Base-by-base conservation (phyloP, 2,888 invertebrate species). In the Lycia hirtaria region DNA sequence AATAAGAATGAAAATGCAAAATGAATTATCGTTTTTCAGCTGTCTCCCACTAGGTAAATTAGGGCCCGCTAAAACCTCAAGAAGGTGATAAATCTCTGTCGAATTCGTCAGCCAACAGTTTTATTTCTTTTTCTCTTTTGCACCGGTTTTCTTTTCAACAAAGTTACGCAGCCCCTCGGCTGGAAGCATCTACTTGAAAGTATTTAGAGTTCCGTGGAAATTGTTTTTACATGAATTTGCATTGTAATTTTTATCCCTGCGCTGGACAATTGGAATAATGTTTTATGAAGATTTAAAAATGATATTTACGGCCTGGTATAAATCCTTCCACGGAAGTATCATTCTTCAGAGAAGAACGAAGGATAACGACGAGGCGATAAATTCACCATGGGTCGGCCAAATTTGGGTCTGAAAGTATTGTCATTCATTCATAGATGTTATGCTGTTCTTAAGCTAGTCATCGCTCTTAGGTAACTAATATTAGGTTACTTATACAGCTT, bases 61-160 rank as follows among this genome's bases (percentile, higher is more conserved):
- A 83, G 78, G 75, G 79, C 76, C 75, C 72, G 79, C 79, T 80
- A 79, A 83, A 83, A 81, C 81, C 77, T 78, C 74, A 67, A 71
- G 65, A 68, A 80, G 78, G 84, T 81, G 76, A 84, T 85, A 85
- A 85, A 85, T 85, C 84, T 83, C 78, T 81, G 85, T 85, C 84
- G 82, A 84, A 83, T 83, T 83, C 83, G 82, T 85, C 84, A 84
- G 85, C 75, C 72, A 81, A 81, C 81, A 80, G 75, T 85, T 82
- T 84, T 79, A 81, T 85, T 84, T 79, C 75, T 78, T 82, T 80
- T 78, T 72, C 72, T 68, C 75, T 79, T 56, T 78, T 72, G 64
- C 71, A 69, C 63, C 58, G 68, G 68, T 69, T 78, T 81, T 80
- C 76, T 79, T 80, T 76, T 69, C 64, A 80, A 80, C 78, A 78